phyloP scores from a whole-genome alignment of 37 sponge, comb jelly and placozoan species.

The Spongilla lacustris region DNA sequence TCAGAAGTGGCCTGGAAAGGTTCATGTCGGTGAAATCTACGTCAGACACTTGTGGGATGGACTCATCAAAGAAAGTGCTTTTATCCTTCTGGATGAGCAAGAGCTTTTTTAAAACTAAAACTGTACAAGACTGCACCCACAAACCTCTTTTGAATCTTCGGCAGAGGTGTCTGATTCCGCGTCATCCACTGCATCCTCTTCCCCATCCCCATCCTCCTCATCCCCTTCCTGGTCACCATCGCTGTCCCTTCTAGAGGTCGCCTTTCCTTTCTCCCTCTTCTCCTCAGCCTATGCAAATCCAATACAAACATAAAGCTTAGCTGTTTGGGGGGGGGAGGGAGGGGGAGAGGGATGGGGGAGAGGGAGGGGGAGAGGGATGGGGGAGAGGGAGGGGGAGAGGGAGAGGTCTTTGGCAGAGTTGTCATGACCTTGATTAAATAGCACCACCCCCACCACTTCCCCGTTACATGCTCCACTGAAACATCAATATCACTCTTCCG shows the following conservation, averaged over 20 bases:
- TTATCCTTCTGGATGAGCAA: constrained; percentile 9
- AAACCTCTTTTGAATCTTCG: background rate
- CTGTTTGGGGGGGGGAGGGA: too few species aligned
- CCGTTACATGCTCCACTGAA: background rate
- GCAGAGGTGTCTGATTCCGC: background rate
- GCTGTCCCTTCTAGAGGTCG: background rate
- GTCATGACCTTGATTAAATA: constrained; percentile 5
- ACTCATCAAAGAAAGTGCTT: constrained; percentile 70
- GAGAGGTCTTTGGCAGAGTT: too few species aligned
- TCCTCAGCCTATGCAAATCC: background rate
- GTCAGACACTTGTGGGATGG: constrained; percentile 54
- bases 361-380: too few species aligned
- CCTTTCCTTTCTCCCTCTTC: constrained; percentile 4
- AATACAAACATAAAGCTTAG: too few species aligned
- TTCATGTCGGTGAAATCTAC: constrained; percentile 95
- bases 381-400: too few species aligned
- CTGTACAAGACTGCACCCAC: background rate
- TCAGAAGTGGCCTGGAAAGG: constrained; percentile 92
- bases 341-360: too few species aligned
- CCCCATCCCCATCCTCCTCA: constrained; percentile 26
- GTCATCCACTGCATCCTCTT: constrained; percentile 10
- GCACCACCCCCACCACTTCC: too few species aligned
- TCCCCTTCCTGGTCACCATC: constrained; percentile 29
- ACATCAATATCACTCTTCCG: background rate
- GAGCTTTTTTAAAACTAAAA: background rate